Evolutionary conservation across 1,140 invertebrate genomes (phyloP).

Genomic region (Aradophagus sp.): DNA sequence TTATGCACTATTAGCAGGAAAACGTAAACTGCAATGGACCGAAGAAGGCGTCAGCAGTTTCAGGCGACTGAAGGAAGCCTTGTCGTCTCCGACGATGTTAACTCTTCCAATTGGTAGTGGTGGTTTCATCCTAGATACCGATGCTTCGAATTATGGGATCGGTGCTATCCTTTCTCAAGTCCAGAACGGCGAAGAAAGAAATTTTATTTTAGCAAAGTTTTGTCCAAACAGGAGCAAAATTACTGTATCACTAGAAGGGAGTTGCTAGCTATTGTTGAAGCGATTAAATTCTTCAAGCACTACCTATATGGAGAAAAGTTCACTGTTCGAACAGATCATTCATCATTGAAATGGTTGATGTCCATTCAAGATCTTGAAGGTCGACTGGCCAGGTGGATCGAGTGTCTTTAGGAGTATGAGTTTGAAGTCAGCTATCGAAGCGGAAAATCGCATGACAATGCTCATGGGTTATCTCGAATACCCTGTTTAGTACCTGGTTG

Average conservation of each 20-base stretch:
- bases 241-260: conserved; percentile 3
- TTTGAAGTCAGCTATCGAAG: conserved; percentile 27
- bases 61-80: not conserved
- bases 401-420: conserved; percentile 15
- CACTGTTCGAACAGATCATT: conserved; percentile 1
- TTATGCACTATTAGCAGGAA: not conserved
- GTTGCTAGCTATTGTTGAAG: conserved; percentile 1
- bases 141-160: no score
- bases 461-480: conserved; percentile 27
- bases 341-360: no score
- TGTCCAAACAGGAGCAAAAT: conserved; percentile 1
- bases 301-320: no score
- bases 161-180: no score
- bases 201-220: conserved; percentile 1
- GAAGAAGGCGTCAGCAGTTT: not conserved
- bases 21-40: not conserved
- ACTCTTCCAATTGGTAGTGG: no score
- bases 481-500: no score
- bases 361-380: conserved; percentile 4
- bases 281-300: conserved; percentile 4
- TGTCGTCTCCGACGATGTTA: no score
- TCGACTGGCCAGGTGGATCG: conserved; percentile 5
- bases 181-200: not conserved
- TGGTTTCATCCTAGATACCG: no score
- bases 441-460: conserved; percentile 25